Conservation (phyloP, 2,113 vertebrate species). For the Phycodurus eques region DNA sequence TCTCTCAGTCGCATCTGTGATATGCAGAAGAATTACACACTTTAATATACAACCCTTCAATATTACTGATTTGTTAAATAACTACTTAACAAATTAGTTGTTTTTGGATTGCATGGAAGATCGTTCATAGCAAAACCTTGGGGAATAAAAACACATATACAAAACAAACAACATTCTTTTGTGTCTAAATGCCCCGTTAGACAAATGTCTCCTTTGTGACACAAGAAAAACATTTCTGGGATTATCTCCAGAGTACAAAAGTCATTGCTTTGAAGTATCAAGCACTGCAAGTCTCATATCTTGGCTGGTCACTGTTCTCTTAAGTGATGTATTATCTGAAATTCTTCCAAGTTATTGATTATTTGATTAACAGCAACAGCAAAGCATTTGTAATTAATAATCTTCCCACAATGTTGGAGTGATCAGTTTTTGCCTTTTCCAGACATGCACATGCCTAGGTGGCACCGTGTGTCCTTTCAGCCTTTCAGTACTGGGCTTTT, state of each 20-base stretch:
- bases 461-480: background rate
- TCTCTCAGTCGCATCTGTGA: conserved; percentile 44
- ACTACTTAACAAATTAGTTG: conserved; percentile 1
- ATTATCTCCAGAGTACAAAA: background rate
- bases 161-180: background rate
- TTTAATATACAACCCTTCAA: conserved; percentile 42
- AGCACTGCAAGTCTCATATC: background rate
- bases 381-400: background rate
- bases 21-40: conserved; percentile 50
- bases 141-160: background rate
- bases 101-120: background rate
- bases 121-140: background rate
- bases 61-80: conserved; percentile 20
- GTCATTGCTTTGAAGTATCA: background rate
- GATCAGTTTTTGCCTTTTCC: background rate
- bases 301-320: background rate
- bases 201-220: background rate
- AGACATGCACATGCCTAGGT: no score
- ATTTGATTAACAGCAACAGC: background rate
- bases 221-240: background rate
- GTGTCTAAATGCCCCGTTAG: background rate
- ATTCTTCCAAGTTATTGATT: background rate
- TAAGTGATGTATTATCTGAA: background rate
- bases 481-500: background rate
- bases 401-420: background rate